Conservation (phyloP, 2,113 vertebrate species). For the Sclerurus mexicanus region DNA sequence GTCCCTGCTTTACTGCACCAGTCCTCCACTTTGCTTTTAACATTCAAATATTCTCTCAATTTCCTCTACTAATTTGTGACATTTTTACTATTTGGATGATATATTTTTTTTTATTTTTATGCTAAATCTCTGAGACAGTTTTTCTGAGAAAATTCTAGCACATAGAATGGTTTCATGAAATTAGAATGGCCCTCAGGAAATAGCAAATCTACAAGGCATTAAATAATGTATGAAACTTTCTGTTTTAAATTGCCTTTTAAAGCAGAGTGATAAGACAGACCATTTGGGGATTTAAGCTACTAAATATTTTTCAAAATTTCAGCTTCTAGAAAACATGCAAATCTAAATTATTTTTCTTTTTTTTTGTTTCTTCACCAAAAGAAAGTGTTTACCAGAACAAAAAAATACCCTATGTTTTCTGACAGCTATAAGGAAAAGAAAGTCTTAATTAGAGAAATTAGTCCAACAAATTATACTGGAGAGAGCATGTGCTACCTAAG, state of each 20-base stretch:
- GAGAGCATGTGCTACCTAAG: fast-evolving
- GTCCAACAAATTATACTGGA: not conserved
- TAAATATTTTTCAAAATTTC: slow-evolving; percentile 2
- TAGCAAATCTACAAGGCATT: slow-evolving; percentile 5
- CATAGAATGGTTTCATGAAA: not conserved
- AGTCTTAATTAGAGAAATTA: not conserved
- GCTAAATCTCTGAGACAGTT: not conserved
- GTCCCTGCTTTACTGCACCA: not conserved
- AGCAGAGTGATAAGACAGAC: not conserved
- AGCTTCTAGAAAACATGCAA: not conserved
- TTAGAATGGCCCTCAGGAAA: slow-evolving; percentile 23
- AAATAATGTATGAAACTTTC: slow-evolving; percentile 38
- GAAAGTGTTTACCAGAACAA: not conserved
- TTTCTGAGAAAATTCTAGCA: not conserved
- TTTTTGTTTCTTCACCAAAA: not conserved
- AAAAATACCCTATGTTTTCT: not conserved
- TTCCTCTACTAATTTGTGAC: not conserved
- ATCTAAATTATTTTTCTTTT: not conserved
- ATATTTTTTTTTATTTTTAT: slow-evolving; percentile 19
- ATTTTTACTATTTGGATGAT: not conserved
- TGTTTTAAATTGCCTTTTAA: slow-evolving; percentile 6
- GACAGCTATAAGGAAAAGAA: not conserved
- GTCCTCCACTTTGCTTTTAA: not conserved
- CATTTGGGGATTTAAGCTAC: not conserved
- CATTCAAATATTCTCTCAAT: not conserved